phyloP scores from a whole-genome alignment of 2,113 vertebrate species.

The Corythornis cristatus region DNA sequence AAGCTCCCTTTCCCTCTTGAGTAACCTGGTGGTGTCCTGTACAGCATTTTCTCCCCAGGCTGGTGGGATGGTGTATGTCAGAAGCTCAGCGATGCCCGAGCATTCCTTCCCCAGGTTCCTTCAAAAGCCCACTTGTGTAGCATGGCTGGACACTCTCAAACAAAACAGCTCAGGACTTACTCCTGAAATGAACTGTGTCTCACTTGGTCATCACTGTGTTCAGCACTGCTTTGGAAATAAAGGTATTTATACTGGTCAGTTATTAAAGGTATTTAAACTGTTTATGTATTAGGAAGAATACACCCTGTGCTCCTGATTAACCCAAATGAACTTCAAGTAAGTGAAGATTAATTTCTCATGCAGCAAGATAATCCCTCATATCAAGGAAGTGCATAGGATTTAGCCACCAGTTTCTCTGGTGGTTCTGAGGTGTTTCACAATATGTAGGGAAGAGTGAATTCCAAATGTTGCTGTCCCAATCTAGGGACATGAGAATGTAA shows the following conservation, averaged over 20 bases:
- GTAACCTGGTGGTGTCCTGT: not conserved
- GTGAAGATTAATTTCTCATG: not conserved
- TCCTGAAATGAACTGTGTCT: not conserved
- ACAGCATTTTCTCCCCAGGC: not conserved
- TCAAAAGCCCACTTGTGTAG: not conserved
- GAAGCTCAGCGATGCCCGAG: not conserved
- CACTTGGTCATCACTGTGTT: not conserved
- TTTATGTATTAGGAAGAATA: not conserved
- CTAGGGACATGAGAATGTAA: too few species aligned
- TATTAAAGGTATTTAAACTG: too few species aligned
- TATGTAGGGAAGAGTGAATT: not conserved
- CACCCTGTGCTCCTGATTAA: not conserved
- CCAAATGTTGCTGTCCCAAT: not conserved
- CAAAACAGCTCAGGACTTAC: not conserved
- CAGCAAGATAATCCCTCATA: not conserved
- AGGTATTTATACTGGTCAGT: not conserved
- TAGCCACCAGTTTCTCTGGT: not conserved
- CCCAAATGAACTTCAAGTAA: not conserved
- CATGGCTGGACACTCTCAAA: not conserved
- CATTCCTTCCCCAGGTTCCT: rapidly evolving
- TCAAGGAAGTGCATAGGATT: not conserved
- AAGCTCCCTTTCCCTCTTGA: not conserved
- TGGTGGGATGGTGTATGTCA: not conserved
- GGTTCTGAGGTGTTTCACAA: not conserved
- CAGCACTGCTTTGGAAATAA: not conserved